Evolutionary conservation across 2,888 invertebrate genomes (phyloP), one percentile per base, ranked within the genome.

Genomic region (Neocrepidodera transversa): DNA sequence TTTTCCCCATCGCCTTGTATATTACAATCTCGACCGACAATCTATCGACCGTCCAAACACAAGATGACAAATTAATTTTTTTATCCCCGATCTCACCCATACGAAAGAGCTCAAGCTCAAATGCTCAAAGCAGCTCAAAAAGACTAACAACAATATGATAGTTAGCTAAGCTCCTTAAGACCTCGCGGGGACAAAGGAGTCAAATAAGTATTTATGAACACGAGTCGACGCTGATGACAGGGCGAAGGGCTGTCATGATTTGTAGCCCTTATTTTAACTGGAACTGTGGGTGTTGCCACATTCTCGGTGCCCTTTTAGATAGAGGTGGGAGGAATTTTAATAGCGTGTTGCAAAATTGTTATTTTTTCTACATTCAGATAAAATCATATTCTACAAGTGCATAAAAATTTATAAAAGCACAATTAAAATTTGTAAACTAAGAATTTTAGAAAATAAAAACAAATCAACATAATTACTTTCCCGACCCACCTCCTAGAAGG

Each of bases 201-300:
- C 60, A 60, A 62, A 62, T 63, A 58, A 51, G 61, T 57, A 58
- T 60, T 62, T 54, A 54, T 40, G 62, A 57, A 51, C 58, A 70
- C 70, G 68, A 71, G 70, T 60, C 71, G 71, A 69, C 70, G 58
- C 68, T 74, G 73, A 62, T 63, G 68, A 65, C 65, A 69, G 62
- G 58, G 58, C 55, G 71, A 72, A 53, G 75, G 74, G 75, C 71
- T 71, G 73, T 74, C 72, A 74, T 75, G 74, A 76, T 76, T 76
- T 75, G 75, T 73, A 69, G 72, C 72, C 72, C 65, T 53, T 68
- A 71, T 71, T 74, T 71, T 67, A 71, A 70, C 71, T 74, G 72
- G 69, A 70, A 74, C 71, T 71, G 71, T 71, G 72, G 73, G 74
- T 71, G 73, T 74, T 68, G 71, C 71, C 67, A 69, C 66, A 64